A percentile compares a stretch with the other conserved stretches of the same genome.
Evolutionary conservation across 2,888 invertebrate species (phyloP).

Genomic region (Leptopilina syphax): DNA sequence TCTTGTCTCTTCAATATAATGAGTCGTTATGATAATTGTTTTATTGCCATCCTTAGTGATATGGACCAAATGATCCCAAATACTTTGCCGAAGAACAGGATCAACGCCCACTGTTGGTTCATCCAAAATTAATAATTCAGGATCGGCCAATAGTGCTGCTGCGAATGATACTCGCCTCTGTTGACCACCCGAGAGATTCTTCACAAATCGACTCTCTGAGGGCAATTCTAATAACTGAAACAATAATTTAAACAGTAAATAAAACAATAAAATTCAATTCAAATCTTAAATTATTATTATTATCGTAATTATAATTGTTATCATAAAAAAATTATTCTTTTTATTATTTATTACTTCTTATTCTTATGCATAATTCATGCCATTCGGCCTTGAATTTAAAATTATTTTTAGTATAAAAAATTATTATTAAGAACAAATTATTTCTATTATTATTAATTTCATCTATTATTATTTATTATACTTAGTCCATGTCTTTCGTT

Average conservation of each 20-base stretch:
- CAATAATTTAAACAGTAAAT: background rate
- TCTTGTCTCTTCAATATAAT: conserved; percentile 92
- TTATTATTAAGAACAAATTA: too few relatives aligned
- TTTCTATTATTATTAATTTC: too few relatives aligned
- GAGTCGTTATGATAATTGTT: conserved; percentile 91
- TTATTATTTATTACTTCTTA: too few relatives aligned
- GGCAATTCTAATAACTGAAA: conserved; percentile 79
- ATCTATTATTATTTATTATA: too few relatives aligned
- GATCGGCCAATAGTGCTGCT: conserved; percentile 91
- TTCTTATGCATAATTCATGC: too few relatives aligned
- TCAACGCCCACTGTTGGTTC: conserved; percentile 97
- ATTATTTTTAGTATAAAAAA: too few relatives aligned
- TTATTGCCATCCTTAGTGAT: conserved; percentile 86
- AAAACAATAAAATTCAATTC: background rate
- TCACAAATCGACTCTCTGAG: conserved; percentile 81
- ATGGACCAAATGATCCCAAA: conserved; percentile 91
- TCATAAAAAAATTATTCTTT: too few relatives aligned
- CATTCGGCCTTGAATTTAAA: too few relatives aligned
- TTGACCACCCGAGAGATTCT: conserved; percentile 92
- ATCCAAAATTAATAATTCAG: conserved; percentile 92
- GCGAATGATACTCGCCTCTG: conserved; percentile 93
- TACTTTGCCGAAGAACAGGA: conserved; percentile 90
- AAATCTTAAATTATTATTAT: conserved; percentile 1
- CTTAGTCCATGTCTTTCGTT: too few relatives aligned
- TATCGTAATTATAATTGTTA: background rate